These are phyloP conservation scores for Pristionchus maxplancki DNA, from an alignment of 2,888 invertebrate species.

Conservation along the genomic window DNA sequence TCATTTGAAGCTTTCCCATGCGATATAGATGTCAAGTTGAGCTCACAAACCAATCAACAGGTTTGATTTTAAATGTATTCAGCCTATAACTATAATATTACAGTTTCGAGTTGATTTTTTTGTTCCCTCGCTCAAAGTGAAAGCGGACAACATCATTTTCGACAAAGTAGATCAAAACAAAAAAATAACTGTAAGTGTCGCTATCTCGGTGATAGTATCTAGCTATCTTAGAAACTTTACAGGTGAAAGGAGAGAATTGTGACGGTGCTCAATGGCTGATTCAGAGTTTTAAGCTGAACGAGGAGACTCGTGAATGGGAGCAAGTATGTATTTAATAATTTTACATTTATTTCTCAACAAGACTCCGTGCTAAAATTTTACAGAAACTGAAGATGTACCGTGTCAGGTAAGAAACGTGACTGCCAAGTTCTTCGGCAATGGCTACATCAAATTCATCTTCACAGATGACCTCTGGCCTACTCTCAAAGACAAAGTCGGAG, in stretches of 20 bases:
- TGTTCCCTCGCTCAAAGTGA: conserved; percentile 49
- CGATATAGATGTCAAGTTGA: conserved; percentile 42
- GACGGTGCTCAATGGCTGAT: conserved; percentile 19
- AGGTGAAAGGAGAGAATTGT: conserved; percentile 48
- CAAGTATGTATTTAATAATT: not conserved
- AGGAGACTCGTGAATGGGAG: conserved; percentile 18
- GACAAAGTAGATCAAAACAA: conserved; percentile 38
- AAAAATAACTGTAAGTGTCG: conserved; percentile 19
- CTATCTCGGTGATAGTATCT: not conserved
- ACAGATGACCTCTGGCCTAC: conserved; percentile 19
- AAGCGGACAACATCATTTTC: conserved; percentile 51
- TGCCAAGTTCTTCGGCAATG: conserved; percentile 47
- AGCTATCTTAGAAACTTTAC: too few species aligned
- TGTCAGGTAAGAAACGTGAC: conserved; percentile 36
- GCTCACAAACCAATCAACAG: conserved; percentile 39
- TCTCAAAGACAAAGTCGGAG: conserved; percentile 34
- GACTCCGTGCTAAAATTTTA: not conserved
- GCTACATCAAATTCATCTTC: conserved; percentile 38
- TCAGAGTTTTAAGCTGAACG: conserved; percentile 18
- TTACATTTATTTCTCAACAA: too few species aligned
- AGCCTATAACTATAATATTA: not conserved
- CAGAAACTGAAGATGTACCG: too few species aligned
- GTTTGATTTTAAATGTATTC: not conserved
- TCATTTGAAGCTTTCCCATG: conserved; percentile 34
- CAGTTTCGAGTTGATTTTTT: conserved; percentile 50